These are phyloP conservation scores for Ictidomys tridecemlineatus DNA, from an alignment of 2,113 vertebrate species.

Conservation along the genomic window DNA sequence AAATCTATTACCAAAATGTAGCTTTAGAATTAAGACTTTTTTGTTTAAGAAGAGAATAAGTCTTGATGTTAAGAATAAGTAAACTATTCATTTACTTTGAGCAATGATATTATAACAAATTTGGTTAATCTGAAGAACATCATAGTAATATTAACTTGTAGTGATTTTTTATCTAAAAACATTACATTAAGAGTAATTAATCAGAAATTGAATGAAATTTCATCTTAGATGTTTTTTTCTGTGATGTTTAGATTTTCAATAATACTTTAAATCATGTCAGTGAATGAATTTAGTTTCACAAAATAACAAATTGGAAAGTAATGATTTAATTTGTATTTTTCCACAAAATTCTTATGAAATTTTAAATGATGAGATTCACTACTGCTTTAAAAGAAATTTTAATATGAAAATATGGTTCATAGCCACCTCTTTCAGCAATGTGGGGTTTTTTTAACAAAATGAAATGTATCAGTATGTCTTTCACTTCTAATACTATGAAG, in stretches of 20 bases:
- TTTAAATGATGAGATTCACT: neutral
- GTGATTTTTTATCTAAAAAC: conserved; percentile 29
- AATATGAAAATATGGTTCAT: conserved; percentile 32
- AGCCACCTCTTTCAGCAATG: conserved; percentile 3
- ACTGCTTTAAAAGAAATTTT: conserved; percentile 43
- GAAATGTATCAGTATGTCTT: neutral
- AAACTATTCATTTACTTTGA: conserved; percentile 40
- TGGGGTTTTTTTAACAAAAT: neutral
- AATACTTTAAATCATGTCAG: conserved; percentile 33
- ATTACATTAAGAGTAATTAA: neutral
- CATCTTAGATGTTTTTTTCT: conserved; percentile 28
- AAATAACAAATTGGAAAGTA: conserved; percentile 36
- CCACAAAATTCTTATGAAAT: neutral
- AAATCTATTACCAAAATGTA: conserved; percentile 24
- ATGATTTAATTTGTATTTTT: conserved; percentile 45
- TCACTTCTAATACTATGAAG: conserved; percentile 8
- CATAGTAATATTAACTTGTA: neutral
- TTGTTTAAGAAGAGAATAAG: neutral
- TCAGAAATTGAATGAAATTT: conserved; percentile 22
- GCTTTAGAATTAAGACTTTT: conserved; percentile 40
- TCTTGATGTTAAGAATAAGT: neutral
- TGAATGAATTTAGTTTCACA: conserved; percentile 40
- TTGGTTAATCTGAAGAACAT: conserved; percentile 43
- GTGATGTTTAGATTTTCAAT: conserved; percentile 20
- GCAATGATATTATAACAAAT: conserved; percentile 50